A percentile compares a stretch with the other conserved stretches of the same genome.
phyloP scores from a whole-genome alignment of 1,140 invertebrate species.

The Phocides pigmalion region DNA sequence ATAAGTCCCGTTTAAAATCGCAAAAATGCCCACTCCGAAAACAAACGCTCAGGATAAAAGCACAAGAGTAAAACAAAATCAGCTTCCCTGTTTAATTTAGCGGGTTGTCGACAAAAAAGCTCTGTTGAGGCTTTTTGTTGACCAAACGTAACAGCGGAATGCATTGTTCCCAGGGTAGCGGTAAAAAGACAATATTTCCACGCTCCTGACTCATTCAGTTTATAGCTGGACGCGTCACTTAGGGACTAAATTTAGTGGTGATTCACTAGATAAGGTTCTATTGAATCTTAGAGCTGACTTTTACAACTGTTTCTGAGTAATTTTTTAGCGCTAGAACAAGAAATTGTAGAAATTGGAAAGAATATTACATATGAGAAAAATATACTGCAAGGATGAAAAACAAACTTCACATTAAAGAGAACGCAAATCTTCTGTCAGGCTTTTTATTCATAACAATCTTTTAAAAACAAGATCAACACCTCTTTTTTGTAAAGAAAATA shows the following conservation, averaged over 20 bases:
- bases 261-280: conserved; percentile 33
- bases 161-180: conserved; percentile 71
- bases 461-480: too few species aligned
- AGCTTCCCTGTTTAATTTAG: conserved; percentile 78
- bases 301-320: conserved; percentile 8
- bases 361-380: too few species aligned
- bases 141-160: conserved; percentile 73
- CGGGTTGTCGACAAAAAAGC: conserved; percentile 73
- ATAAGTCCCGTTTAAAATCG: conserved; percentile 35
- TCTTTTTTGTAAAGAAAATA: too few species aligned
- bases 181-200: conserved; percentile 68
- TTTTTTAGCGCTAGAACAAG: too few species aligned
- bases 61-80: conserved; percentile 72
- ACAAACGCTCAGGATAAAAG: conserved; percentile 42
- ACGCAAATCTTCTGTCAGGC: too few species aligned
- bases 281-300: conserved; percentile 25
- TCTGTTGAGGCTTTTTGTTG: conserved; percentile 72
- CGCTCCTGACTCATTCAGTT: conserved; percentile 57
- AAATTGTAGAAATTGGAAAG: too few species aligned
- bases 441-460: too few species aligned
- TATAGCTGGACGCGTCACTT: conserved; percentile 52
- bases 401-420: too few species aligned
- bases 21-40: conserved; percentile 30
- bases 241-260: conserved; percentile 35
- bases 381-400: too few species aligned